Base-by-base conservation (phyloP, 1,140 invertebrate genomes). In the Lucilia cuprina region DNA sequence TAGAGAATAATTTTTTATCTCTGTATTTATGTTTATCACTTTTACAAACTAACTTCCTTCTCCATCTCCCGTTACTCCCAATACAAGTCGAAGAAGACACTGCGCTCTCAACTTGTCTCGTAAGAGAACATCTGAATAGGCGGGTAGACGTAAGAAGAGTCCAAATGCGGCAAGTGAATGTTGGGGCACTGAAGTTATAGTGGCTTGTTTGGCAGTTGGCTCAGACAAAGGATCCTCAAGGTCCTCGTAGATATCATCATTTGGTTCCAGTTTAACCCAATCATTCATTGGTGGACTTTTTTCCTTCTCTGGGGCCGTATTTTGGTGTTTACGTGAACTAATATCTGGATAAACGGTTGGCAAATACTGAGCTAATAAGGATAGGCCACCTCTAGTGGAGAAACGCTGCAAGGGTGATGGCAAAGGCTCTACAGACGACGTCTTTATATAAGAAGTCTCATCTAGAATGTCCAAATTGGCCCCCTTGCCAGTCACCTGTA, bases 111-210 rank as follows among this genome's bases (percentile, higher is more conserved):
- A 94, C 82, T 96, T 94, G 90, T 97, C 96, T 88, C 95, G 94
- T 0, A 98, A 92, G 41, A 99, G 88, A 5, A 97, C 95, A 89
- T 97, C 96, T 0, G 97, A 97, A 91, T 98, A 98, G 7, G 96
- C 96, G 0, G 97, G 97, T 84, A 98, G 91, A 74, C 97, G 93
- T 10, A 98, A 92, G 88, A 98, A 97, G 17, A 98, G 91, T 7
- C 96, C 96, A 90, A 98, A 97, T 2, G 97, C 97, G 12, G 96
- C 95, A 41, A 98, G 92, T 35, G 97, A 97, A 92, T 98, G 97
- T 25, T 96, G 95, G 4, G 97, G 97, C 47, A 98, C 96, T 86
- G 92, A 92, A 13, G 88, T 85, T 17, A 85, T 86, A 83, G 91
- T 90, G 86, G 84, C 87, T 84, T 85, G 89, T 86, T 88, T 91